Evolutionary conservation across 2,113 vertebrate species (phyloP), one percentile per base, ranked within the genome.

Genomic region (Platichthys flesus): DNA sequence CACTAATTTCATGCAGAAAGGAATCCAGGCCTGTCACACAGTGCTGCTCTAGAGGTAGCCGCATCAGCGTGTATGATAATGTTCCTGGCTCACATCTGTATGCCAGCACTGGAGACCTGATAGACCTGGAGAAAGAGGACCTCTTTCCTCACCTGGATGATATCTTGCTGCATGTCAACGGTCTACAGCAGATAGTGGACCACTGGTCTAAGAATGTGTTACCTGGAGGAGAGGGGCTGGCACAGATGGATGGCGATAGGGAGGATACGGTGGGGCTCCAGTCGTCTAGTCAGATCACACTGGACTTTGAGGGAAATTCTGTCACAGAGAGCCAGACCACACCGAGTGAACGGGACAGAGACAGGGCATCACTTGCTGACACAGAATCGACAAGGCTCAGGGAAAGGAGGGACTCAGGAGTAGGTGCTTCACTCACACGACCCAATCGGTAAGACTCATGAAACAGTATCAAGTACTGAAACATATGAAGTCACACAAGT

Each of bases 341-440:
- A 18, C 95, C 96, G 0, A 96, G 95, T 40, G 96, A 98, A 5
- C 86, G 93, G 67, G 96, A 98, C 26, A 95, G 95, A 89, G 97
- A 99, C 67, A 94, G 94, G 35, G 81, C 94, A 0, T 99, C 97
- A 5, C 93, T 98, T 10, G 95, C 94, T 67, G 97, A 98, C 59
- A 95, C 92, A 0, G 97, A 99, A 76, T 91, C 94, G 40, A 79
- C 95, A 1, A 94, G 91, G 66, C 93, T 95, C 82, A 93, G 96
- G 84, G 98, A 99, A 49, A 95, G 98, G 89, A 95, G 97, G 81
- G 98, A 99, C 79, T 99, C 97, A 0, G 97, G 98, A 9, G 97
- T 99, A 0, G 97, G 97, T 47, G 97, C 97, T 54, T 99, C 97
- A 0, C 96, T 99, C 62, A 98, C 97, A 28, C 95, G 98, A 84